A percentile compares a stretch with the other conserved stretches of the same genome.
Evolutionary conservation across 2,797 vertebrate genomes (phyloP).

Genomic region (Thunnus albacares): DNA sequence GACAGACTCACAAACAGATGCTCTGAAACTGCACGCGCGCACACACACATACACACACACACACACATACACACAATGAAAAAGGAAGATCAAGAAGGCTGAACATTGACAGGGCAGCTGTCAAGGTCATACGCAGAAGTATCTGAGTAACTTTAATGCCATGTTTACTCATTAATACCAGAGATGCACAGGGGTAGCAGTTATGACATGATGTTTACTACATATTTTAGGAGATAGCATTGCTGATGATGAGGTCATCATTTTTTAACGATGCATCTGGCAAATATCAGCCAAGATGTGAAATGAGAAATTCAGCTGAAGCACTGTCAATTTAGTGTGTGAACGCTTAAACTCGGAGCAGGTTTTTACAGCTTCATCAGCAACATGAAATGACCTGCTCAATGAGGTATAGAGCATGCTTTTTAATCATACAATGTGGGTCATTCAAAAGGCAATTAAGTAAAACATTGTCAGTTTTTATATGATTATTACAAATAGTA

Average conservation of each 20-base stretch:
- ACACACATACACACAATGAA: constrained; percentile 31
- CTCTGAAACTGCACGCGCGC: constrained; percentile 10
- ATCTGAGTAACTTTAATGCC: constrained; percentile 63
- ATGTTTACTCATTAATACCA: constrained; percentile 60
- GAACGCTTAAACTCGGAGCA: constrained; percentile 45
- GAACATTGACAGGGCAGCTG: constrained; percentile 56
- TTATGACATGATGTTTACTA: constrained; percentile 54
- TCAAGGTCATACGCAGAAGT: constrained; percentile 53
- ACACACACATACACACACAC: not conserved
- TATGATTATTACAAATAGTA: constrained; percentile 13
- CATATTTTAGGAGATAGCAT: constrained; percentile 44
- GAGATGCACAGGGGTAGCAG: constrained; percentile 35
- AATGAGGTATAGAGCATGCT: constrained; percentile 15
- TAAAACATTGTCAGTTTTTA: constrained; percentile 34
- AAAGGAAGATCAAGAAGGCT: constrained; percentile 60
- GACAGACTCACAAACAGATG: constrained; percentile 35
- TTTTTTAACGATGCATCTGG: constrained; percentile 54
- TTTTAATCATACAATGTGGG: constrained; percentile 40
- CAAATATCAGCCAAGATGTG: constrained; percentile 36
- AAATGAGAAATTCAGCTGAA: constrained; percentile 31
- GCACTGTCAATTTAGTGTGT: not conserved
- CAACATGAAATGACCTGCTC: constrained; percentile 36
- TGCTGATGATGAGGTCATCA: constrained; percentile 57
- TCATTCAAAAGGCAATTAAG: constrained; percentile 34
- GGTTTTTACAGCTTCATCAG: constrained; percentile 7